These are phyloP conservation scores for Notiomystis cincta DNA, from an alignment of 2,113 vertebrate species.

Conservation along the genomic window DNA sequence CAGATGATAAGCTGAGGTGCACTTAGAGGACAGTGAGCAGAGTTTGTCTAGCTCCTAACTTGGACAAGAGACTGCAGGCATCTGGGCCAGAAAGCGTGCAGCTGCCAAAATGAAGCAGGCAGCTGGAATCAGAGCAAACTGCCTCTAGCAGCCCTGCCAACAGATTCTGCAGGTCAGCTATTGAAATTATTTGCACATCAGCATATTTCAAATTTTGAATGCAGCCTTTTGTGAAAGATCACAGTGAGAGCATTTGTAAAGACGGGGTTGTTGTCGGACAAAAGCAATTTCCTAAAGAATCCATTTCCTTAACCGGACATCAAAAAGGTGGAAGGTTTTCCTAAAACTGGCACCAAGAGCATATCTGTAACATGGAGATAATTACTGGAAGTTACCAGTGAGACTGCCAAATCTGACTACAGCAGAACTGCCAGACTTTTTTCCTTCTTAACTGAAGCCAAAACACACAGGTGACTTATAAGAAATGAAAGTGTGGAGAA, in stretches of 20 bases:
- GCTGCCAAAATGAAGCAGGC: slow-evolving; percentile 17
- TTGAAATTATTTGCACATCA: slow-evolving; percentile 36
- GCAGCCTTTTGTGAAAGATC: background rate
- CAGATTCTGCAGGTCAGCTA: slow-evolving; percentile 28
- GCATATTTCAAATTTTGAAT: background rate
- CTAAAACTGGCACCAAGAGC: slow-evolving; percentile 3
- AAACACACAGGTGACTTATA: slow-evolving; percentile 69
- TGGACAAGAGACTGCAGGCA: background rate
- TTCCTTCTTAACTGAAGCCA: slow-evolving; percentile 22
- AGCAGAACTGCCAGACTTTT: slow-evolving; percentile 6
- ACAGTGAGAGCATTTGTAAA: background rate
- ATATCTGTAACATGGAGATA: slow-evolving; percentile 24
- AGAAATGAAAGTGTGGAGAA: background rate
- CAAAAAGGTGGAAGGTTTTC: slow-evolving; percentile 20
- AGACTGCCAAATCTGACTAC: slow-evolving; percentile 35
- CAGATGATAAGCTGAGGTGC: background rate
- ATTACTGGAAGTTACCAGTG: slow-evolving; percentile 58
- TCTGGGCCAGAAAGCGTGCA: background rate
- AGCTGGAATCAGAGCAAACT: background rate
- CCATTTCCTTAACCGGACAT: slow-evolving; percentile 3
- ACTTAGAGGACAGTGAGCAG: background rate
- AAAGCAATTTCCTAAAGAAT: slow-evolving; percentile 29
- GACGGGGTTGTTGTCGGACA: background rate
- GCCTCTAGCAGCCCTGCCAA: background rate
- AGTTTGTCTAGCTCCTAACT: slow-evolving; percentile 4